Evolutionary conservation across 2,113 vertebrate genomes (phyloP), one percentile per base, ranked within the genome.

Genomic region (Numida meleagris): DNA sequence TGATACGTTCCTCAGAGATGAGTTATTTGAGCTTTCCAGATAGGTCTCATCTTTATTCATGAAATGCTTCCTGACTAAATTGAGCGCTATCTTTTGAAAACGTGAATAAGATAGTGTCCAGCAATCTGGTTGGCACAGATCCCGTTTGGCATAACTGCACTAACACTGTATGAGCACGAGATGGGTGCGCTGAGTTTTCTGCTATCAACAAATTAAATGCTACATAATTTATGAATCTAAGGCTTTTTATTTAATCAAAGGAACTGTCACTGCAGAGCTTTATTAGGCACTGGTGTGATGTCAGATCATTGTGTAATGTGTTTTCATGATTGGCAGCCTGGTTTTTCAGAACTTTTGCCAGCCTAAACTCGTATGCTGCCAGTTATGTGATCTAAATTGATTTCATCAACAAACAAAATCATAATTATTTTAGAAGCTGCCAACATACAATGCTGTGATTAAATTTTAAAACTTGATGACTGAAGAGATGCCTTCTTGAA

Each of bases 211-310:
- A 66, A 96, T 91, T 65, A 73, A 90, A 95, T 94, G 75, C 89
- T 96, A 73, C 88, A 89, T 94, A 94, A 94, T 92, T 91, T 82
- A 95, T 94, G 84, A 95, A 55, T 94, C 59, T 74, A 72, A 74
- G 63, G 21, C 53, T 92, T 88, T 93, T 88, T 82, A 95, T 96
- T 94, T 88, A 91, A 83, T 94, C 57, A 76, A 81, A 88, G 57
- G 36, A 94, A 86, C 79, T 90, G 95, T 95, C 90, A 66, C 61
- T 95, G 82, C 70, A 75, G 31, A 86, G 73, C 80, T 94, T 93
- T 94, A 91, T 94, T 95, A 86, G 70, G n/a, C 65, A 75, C 34
- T 51, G 79, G 50, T 91, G 51, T 93, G 93, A 83, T 94, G 90
- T 95, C 86, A 95, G 76, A 86, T 83, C n/a, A 31, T 88, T 91